Base-by-base conservation (phyloP, 2,797 vertebrate species). In the Sebastes kiyomatsui region DNA sequence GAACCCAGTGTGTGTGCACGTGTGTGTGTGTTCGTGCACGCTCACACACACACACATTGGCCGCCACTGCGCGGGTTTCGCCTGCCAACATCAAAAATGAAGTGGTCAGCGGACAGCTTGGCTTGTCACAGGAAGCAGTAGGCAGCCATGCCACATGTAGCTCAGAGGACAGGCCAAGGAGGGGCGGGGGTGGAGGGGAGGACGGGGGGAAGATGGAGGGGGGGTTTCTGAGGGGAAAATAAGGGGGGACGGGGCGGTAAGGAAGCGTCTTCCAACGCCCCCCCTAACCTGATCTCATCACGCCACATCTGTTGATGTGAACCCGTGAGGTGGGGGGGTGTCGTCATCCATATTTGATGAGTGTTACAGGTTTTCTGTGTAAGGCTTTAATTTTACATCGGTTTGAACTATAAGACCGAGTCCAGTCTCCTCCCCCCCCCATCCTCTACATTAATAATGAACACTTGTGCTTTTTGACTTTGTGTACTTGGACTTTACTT, bases 61-160 rank as follows among this genome's bases (percentile, higher is more conserved):
- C 77, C 13, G 68, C 87, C 69, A 66, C 75, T 28, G 72, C 84
- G 82, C 30, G 38, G 13, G 68, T 80, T 76, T 80, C 4, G 42
- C 77, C 89, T 90, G 93, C 92, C 92, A 93, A 79, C 88, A 82
- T 88, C 83, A 90, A 76, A 93, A 91, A 95, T 95, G 93, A 94
- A 95, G 94, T 87, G 93, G 93, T 95, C 94, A 94, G 92, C 84
- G 66, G 92, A 93, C 93, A 94, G 94, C 92, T 92, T 92, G 93
- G 93, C 89, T 91, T 94, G 92, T 94, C 92, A 94, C 86, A 81
- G 88, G 85, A 91, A 92, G 88, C 92, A 87, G 92, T 88, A 67
- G 92, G 93, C 85, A 66, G 88, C 88, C 77, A 0, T 33, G 82
- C 93, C 92, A 87, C 93, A 88, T 92, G 94, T 86, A 90, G 93